Evolutionary conservation across 1,140 invertebrate genomes (phyloP), one percentile per base, ranked within the genome.

Genomic region (Drosophila pandora): DNA sequence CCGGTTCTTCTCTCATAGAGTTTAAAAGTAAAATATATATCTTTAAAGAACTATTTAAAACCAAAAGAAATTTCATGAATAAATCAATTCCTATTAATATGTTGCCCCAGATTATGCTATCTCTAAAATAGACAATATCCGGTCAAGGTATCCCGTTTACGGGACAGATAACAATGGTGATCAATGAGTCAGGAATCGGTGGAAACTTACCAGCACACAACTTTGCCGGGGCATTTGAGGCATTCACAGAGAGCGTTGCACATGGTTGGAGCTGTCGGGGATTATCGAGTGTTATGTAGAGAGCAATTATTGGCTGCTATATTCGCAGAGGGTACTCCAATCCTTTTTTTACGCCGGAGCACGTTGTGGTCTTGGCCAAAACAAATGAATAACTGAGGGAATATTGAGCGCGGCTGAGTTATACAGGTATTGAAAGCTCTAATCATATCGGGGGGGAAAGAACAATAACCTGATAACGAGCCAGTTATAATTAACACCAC

Each of bases 141-240:
- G 62, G 62, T 22, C 21, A 59, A 32, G 9, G 10, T 6, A 21
- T 39, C 25, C 23, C 17, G 13, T 22, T 28, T 17, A 10, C 1
- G 9, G 21, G n/a, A 21, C 12, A 4, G 21, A 34, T 34, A 32
- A 10, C 21, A 10, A 12, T 28, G 12, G 7, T 39, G 12, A 37
- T 50, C 17, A 52, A 64, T 83, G 75, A 67, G 71, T 84, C 61
- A 71, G 34, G 22, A 22, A 12, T 45, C 48, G 25, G 32, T 21
- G 25, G 37, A 56, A 55, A 76, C 89, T 89, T 87, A 90, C 89
- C 89, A 90, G 61, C 89, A 90, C 22, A 90, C 59, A 12, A 90
- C 79, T 62, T 89, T 90, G 72, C 78, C 89, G 2, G 89, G 89
- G 54, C 89, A 90, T 60, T 90, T 90, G 1, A 90, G 56, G 65